Percentiles rank a stretch among this genome's conserved stretches.
Conservation (phyloP, 2,888 invertebrate species). For the Tenthredo mesomela region DNA sequence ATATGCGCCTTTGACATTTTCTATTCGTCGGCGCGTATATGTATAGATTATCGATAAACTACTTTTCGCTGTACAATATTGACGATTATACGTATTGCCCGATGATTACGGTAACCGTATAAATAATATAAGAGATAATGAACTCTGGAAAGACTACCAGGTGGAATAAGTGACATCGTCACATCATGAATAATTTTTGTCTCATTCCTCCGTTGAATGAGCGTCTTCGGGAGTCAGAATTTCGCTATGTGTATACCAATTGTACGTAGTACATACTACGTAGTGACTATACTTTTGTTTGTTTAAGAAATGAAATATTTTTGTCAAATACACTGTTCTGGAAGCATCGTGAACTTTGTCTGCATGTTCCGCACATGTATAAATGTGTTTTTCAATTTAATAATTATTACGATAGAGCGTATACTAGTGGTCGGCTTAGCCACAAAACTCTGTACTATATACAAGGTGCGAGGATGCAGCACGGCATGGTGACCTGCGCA, state of each 20-base stretch:
- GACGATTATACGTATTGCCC: neutral
- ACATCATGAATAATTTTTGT: neutral
- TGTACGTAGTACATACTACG: neutral
- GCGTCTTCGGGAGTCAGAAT: neutral
- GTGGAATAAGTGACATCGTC: neutral
- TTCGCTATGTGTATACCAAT: neutral
- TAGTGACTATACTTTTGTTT: neutral
- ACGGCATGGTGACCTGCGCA: constrained; percentile 46
- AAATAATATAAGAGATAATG: neutral
- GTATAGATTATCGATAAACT: neutral
- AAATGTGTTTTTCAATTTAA: neutral
- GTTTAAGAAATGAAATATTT: neutral
- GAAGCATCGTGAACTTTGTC: neutral
- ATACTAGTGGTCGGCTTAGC: neutral
- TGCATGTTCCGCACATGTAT: neutral
- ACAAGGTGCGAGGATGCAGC: constrained; percentile 24
- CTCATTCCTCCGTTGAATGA: neutral
- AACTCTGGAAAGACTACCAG: neutral
- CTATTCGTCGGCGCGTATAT: neutral
- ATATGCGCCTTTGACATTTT: neutral
- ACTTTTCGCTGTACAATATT: constrained; percentile 1
- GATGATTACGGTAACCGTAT: neutral
- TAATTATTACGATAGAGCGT: neutral
- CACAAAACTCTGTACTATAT: neutral
- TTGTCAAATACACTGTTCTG: neutral